phyloP scores from a whole-genome alignment of 2,888 invertebrate genomes.

The Lasioglossum malachurum region DNA sequence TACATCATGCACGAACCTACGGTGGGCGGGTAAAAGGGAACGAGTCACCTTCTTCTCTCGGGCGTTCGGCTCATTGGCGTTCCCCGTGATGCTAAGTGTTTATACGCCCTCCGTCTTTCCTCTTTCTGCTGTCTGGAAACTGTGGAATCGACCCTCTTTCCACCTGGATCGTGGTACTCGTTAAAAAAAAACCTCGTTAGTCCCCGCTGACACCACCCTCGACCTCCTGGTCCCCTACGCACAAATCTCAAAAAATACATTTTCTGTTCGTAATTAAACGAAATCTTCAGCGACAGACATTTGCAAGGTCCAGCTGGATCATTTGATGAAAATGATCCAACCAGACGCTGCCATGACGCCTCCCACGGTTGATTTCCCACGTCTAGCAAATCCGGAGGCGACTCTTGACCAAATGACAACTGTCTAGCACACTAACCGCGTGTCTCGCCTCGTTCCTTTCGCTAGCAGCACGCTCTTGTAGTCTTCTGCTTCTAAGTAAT shows the following conservation, averaged over 20 bases:
- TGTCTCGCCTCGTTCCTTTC: not conserved
- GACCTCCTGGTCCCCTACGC: not conserved
- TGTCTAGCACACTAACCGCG: conserved; percentile 31
- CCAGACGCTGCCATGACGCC: conserved; percentile 20
- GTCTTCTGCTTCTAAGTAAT: not conserved
- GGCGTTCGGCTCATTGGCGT: conserved; percentile 67
- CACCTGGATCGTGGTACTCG: not conserved
- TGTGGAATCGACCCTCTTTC: conserved; percentile 29
- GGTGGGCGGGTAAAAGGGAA: conserved; percentile 76
- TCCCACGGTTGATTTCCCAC: conserved; percentile 41
- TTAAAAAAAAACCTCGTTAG: not conserved
- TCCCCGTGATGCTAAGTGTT: conserved; percentile 63
- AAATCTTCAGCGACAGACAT: not conserved
- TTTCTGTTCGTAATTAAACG: not conserved
- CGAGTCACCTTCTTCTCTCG: conserved; percentile 69
- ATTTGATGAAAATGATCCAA: conserved; percentile 5
- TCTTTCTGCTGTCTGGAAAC: conserved; percentile 28
- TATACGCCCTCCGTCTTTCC: conserved; percentile 57
- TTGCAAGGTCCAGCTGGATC: not conserved
- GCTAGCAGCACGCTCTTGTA: not conserved
- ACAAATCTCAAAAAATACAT: not conserved
- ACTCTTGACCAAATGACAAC: conserved; percentile 22
- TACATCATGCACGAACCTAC: conserved; percentile 73
- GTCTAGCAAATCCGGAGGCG: conserved; percentile 22
- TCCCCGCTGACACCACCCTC: not conserved